These are phyloP conservation scores for Melanostigma gelatinosum DNA, from an alignment of 2,113 vertebrate species.

Conservation along the genomic window DNA sequence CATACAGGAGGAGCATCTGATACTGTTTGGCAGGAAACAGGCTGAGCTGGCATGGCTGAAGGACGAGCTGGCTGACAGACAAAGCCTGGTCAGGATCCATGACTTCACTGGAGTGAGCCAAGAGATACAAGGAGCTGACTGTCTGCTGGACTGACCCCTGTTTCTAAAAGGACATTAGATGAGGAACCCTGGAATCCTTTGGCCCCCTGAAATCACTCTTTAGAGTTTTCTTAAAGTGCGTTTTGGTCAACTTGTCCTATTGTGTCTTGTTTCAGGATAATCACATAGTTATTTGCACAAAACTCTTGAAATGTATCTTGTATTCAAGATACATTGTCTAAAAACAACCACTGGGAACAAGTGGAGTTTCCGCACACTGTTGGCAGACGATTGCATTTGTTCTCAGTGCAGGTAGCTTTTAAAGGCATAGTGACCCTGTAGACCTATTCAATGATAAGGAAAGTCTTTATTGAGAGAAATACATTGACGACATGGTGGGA, in stretches of 20 bases:
- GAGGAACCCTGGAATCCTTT: slow-evolving; percentile 24
- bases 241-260: not conserved
- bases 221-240: not conserved
- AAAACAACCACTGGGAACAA: not conserved
- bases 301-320: not conserved
- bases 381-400: not conserved
- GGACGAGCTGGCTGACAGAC: slow-evolving; percentile 58
- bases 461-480: not conserved
- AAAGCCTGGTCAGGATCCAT: slow-evolving; percentile 53
- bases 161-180: slow-evolving; percentile 23
- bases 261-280: slow-evolving; percentile 19
- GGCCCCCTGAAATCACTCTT: not conserved
- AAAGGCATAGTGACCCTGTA: not conserved
- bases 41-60: slow-evolving; percentile 44
- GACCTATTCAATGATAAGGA: not conserved
- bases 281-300: slow-evolving; percentile 2
- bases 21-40: slow-evolving; percentile 51
- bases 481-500: not conserved
- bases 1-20: slow-evolving; percentile 60
- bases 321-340: no score
- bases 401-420: not conserved
- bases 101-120: slow-evolving; percentile 36
- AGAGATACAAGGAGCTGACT: slow-evolving; percentile 48
- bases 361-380: not conserved
- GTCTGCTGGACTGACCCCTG: slow-evolving; percentile 33